phyloP scores from a whole-genome alignment of 2,113 vertebrate species.

The Spea bombifrons region DNA sequence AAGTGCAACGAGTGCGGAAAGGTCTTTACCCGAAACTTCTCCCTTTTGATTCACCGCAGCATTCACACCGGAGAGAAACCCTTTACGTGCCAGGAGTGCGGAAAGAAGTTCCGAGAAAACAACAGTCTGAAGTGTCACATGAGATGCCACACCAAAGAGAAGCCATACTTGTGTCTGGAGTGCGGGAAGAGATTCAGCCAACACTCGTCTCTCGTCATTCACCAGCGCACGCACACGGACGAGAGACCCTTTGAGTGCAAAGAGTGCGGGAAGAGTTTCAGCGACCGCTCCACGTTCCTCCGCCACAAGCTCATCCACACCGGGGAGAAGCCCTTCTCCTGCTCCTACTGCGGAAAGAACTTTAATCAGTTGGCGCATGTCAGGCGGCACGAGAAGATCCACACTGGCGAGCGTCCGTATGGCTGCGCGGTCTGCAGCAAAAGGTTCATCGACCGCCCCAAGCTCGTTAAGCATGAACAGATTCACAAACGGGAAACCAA shows the following conservation, averaged over 20 bases:
- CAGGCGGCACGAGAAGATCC: conserved; percentile 30
- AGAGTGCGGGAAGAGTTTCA: conserved; percentile 30
- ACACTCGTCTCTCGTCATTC: background rate
- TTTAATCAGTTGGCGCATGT: conserved; percentile 26
- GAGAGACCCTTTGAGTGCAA: conserved; percentile 18
- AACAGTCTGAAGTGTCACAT: conserved; percentile 23
- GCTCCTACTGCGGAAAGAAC: conserved; percentile 23
- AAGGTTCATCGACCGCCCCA: conserved; percentile 24
- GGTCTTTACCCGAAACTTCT: conserved; percentile 19
- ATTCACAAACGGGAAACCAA: background rate
- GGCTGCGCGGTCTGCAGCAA: conserved; percentile 16
- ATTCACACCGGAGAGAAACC: conserved; percentile 34
- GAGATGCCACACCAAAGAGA: conserved; percentile 34
- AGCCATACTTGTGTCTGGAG: conserved; percentile 21
- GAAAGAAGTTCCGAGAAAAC: conserved; percentile 11
- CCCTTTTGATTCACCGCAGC: background rate
- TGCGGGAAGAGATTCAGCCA: conserved; percentile 26
- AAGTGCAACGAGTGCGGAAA: conserved; percentile 28
- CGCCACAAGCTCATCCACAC: conserved; percentile 36
- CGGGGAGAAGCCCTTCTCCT: conserved; percentile 31
- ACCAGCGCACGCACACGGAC: conserved; percentile 22
- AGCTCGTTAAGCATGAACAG: conserved; percentile 19
- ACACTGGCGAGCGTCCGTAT: conserved; percentile 24
- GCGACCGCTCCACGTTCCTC: conserved; percentile 8
- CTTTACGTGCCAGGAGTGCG: conserved; percentile 19